phyloP scores from a whole-genome alignment of 2,113 vertebrate species.

The Eclectus roratus region DNA sequence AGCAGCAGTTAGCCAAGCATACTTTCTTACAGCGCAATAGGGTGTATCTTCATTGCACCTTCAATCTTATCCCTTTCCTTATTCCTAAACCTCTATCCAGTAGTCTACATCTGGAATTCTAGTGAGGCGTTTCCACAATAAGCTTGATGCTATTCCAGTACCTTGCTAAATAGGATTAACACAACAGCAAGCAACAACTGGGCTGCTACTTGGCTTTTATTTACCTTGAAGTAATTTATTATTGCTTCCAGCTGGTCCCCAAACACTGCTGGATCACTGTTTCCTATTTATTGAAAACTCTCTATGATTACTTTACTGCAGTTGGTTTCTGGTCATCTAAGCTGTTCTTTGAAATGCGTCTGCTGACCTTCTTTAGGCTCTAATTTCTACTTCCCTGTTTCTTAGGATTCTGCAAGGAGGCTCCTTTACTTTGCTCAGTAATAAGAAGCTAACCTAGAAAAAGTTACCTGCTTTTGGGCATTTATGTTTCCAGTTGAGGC shows the following conservation, averaged over 20 bases:
- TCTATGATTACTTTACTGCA: accelerated
- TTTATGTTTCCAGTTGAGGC: neutral
- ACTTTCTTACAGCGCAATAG: accelerated
- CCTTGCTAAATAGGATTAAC: neutral
- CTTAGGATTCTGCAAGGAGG: neutral
- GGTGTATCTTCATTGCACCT: neutral
- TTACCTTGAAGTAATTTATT: neutral
- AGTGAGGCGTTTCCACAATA: accelerated
- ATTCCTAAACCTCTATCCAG: accelerated
- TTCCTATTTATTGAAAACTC: neutral
- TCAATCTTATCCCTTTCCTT: accelerated
- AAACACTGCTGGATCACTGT: neutral
- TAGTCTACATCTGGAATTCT: accelerated
- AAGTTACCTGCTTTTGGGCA: neutral
- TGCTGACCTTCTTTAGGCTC: neutral
- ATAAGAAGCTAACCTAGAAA: neutral
- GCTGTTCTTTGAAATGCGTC: neutral
- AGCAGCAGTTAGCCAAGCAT: accelerated
- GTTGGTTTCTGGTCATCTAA: neutral
- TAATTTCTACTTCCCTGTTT: neutral
- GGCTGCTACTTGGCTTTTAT: no score
- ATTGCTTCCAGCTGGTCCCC: neutral
- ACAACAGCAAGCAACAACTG: neutral
- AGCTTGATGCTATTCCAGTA: accelerated
- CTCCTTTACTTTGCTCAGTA: neutral